phyloP scores from a whole-genome alignment of 1,140 invertebrate genomes.

The Dreissena polymorpha region DNA sequence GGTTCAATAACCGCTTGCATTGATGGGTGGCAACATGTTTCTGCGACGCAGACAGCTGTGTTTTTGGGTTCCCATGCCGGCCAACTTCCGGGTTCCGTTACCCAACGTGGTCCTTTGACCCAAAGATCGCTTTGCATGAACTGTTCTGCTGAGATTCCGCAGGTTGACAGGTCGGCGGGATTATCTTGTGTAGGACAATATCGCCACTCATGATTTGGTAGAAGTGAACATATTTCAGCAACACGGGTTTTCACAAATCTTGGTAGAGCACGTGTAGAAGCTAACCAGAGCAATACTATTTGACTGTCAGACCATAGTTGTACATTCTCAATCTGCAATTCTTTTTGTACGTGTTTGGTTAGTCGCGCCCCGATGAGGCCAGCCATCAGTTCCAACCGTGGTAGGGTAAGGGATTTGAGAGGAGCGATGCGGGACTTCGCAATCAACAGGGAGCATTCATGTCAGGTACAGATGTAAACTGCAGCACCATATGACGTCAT shows the following conservation, averaged over 20 bases:
- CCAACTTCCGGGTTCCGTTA: neutral
- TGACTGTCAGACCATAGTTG: neutral
- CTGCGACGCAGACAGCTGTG: too few species aligned
- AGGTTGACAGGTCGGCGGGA: neutral
- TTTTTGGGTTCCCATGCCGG: slow-evolving; percentile 6
- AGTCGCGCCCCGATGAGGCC: neutral
- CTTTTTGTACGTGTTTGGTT: neutral
- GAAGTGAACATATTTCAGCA: neutral
- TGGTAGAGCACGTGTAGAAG: neutral
- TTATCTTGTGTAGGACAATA: slow-evolving; percentile 5
- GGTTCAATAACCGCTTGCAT: too few species aligned
- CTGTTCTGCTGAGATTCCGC: neutral
- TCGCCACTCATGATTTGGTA: neutral
- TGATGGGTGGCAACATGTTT: too few species aligned
- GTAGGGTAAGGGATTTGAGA: neutral
- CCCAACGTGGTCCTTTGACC: neutral
- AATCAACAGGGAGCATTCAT: neutral
- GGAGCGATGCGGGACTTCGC: neutral
- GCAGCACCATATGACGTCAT: slow-evolving; percentile 9
- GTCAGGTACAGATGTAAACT: neutral
- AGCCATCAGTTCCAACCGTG: neutral
- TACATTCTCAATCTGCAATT: neutral
- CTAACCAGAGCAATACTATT: neutral
- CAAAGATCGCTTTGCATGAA: neutral
- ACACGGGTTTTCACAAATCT: neutral